Base-by-base conservation (phyloP, 2,797 vertebrate species). In the Enteromius viviparus region DNA sequence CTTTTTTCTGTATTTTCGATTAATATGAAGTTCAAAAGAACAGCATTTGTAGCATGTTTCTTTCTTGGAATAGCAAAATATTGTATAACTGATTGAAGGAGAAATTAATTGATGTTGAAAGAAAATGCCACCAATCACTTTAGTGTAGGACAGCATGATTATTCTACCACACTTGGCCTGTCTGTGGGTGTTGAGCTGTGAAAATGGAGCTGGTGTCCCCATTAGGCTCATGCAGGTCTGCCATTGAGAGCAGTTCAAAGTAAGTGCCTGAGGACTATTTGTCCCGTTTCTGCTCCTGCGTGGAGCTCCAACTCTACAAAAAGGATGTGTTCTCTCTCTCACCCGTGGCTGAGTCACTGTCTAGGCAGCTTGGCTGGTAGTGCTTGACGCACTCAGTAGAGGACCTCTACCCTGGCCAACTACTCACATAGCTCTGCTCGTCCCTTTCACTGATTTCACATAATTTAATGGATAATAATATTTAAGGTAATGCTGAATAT, bases 311-410 rank as follows among this genome's bases (percentile, higher is more conserved):
- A 55, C 70, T 72, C 78, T 80, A 94, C 92, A 94, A 94, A 93
- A 90, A 80, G 87, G 76, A 87, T 89, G 90, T 94, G 93, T 94
- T 94, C 89, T 92, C 92, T 87, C 90, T 87, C 76, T 92, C 93
- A 93, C 91, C 89, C 82, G n/a, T 83, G 91, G 93, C 93, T 94
- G 93, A 94, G 91, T 94, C 93, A 94, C 91, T 93, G 93, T 94
- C 93, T 95, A 92, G 92, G 92, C 91, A 92, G 90, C 89, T 93
- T 89, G 90, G 92, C 91, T 90, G 92, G 90, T 90, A 91, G 90
- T 90, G 90, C 90, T 89, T 87, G 87, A 76, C 83, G 87, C 90
- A 90, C 90, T 92, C 88, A 84, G 89, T 88, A 78, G 90, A 89
- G 80, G 89, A 89, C 90, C 64, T 0, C 82, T 72, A 71, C 74